Percentiles rank a stretch among this genome's conserved stretches.
Evolutionary conservation across 2,888 invertebrate genomes (phyloP).

Genomic region (Thalpophila matura): DNA sequence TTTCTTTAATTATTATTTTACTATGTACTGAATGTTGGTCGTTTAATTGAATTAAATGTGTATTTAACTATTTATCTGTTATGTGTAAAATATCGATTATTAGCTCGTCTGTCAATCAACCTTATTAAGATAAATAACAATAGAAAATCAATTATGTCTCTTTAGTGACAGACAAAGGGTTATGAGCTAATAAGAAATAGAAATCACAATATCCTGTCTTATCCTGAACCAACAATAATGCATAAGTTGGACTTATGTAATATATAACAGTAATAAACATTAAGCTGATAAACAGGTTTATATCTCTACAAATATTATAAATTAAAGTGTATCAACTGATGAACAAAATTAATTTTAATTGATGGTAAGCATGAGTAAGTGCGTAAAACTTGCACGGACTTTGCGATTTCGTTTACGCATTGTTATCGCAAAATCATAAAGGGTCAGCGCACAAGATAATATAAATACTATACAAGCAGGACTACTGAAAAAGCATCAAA

Average conservation of each 20-base stretch:
- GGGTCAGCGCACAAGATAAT: background rate
- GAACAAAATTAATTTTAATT: too few relatives aligned
- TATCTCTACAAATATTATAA: too few relatives aligned
- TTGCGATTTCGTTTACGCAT: background rate
- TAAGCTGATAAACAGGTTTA: background rate
- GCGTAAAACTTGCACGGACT: background rate
- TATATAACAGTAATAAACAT: background rate
- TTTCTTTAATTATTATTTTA: conserved; percentile 8
- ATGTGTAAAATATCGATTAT: conserved; percentile 12
- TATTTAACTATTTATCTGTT: background rate
- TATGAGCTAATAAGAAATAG: background rate
- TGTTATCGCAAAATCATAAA: background rate
- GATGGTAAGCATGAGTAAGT: too few relatives aligned
- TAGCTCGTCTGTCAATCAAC: too few relatives aligned
- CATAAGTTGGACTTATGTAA: background rate
- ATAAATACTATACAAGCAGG: background rate
- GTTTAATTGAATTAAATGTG: conserved; percentile 2
- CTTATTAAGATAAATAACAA: too few relatives aligned
- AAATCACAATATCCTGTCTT: background rate
- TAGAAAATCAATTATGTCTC: too few relatives aligned
- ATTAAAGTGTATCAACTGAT: too few relatives aligned
- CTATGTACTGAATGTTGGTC: conserved; percentile 1
- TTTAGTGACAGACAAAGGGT: too few relatives aligned
- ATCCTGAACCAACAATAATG: background rate
- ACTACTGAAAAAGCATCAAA: background rate